phyloP scores from a whole-genome alignment of 2,888 invertebrate species.

The Epinotia ramella region DNA sequence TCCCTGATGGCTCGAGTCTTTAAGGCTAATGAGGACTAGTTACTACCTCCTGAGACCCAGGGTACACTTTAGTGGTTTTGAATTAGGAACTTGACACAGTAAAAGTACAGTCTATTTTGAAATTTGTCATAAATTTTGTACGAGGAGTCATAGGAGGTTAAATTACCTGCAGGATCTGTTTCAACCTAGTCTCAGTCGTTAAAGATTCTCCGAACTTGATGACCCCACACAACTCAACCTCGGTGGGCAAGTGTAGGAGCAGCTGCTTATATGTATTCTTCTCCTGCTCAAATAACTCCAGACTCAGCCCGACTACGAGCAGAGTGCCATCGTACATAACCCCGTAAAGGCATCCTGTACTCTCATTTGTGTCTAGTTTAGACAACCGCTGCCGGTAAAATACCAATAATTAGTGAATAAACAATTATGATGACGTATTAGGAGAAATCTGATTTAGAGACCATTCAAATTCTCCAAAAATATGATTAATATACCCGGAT shows the following conservation, averaged over 20 bases:
- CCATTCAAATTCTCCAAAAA: background rate
- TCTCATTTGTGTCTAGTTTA: slow-evolving; percentile 85
- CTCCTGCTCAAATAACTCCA: slow-evolving; percentile 86
- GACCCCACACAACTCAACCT: slow-evolving; percentile 91
- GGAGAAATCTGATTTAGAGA: slow-evolving; percentile 48
- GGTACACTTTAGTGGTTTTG: no score
- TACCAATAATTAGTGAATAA: slow-evolving; percentile 44
- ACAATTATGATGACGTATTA: slow-evolving; percentile 64
- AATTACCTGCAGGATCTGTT: slow-evolving; percentile 84
- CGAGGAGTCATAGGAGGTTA: no score
- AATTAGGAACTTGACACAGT: no score
- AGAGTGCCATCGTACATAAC: slow-evolving; percentile 90
- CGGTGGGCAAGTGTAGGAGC: slow-evolving; percentile 89
- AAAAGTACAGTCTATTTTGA: no score
- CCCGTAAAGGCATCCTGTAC: slow-evolving; percentile 90
- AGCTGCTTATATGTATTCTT: slow-evolving; percentile 81
- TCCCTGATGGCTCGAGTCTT: no score
- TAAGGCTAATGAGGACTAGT: background rate
- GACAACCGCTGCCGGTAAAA: slow-evolving; percentile 86
- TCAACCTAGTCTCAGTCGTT: slow-evolving; percentile 86
- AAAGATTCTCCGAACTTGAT: slow-evolving; percentile 87
- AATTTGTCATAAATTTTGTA: no score
- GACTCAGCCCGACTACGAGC: slow-evolving; percentile 88
- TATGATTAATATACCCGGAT: background rate
- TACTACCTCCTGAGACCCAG: no score